A percentile compares a stretch with the other conserved stretches of the same genome.
These are phyloP conservation scores for Coranthus polyacanthus DNA, from an alignment of 2,797 vertebrate species.

Conservation along the genomic window DNA sequence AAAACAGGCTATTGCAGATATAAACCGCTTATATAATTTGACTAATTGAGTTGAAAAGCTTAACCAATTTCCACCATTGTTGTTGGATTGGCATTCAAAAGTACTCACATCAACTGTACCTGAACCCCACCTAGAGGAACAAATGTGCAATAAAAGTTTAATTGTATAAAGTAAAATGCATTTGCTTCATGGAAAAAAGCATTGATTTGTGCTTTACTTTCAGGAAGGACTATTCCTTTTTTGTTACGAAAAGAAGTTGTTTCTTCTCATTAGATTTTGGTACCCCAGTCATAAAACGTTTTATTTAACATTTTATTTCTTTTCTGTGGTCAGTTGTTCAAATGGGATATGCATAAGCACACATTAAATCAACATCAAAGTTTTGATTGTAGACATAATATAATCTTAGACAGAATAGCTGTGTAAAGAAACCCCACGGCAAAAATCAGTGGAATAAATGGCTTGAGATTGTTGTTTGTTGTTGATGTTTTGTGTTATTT, in stretches of 20 bases:
- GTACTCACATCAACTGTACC: slow-evolving; percentile 1
- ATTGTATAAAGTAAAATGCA: slow-evolving; percentile 8
- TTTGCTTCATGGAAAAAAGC: not conserved
- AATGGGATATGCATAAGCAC: no score
- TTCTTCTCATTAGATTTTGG: no score
- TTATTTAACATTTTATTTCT: no score
- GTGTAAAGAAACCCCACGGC: no score
- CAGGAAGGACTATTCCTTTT: not conserved
- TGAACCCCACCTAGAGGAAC: slow-evolving; percentile 24
- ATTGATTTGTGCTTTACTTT: not conserved
- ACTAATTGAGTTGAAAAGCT: slow-evolving; percentile 20
- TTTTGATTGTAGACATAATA: no score
- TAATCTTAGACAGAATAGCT: no score
- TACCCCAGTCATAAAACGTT: no score
- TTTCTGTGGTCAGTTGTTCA: no score
- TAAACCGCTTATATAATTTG: not conserved
- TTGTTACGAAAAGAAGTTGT: not conserved
- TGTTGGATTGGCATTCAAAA: not conserved
- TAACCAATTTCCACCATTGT: not conserved
- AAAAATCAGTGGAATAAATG: not conserved
- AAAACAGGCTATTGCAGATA: not conserved
- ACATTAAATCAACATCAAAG: no score
- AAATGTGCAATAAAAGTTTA: slow-evolving; percentile 22
- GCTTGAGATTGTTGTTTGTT: not conserved
- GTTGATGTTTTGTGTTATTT: no score